Evolutionary conservation across 2,113 vertebrate genomes (phyloP), one percentile per base, ranked within the genome.

Genomic region (Oryzias curvinotus): DNA sequence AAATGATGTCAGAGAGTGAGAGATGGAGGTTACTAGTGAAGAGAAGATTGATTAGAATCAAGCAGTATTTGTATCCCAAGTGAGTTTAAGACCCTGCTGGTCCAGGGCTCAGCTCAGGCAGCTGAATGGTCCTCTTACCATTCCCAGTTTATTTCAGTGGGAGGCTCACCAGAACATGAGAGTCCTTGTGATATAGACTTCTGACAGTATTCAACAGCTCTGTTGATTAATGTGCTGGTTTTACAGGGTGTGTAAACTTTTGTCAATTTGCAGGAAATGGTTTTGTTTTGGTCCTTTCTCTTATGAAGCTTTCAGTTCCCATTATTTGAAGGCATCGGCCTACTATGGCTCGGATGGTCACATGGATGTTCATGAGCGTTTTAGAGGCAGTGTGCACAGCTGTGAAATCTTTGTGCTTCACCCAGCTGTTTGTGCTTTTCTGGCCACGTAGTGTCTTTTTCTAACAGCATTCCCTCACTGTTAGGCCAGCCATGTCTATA

Each of bases 81-180:
- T 65, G 75, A 79, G 81, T 78, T 80, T 83, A 61, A 63, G 75
- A 75, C 80, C 89, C 86, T 82, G 89, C 89, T 85, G 89, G 89
- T 85, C 71, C 87, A 57, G 89, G 83, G 84, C 71, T 82, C 67
- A 73, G 82, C 76, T 86, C 75, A 83, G 78, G 87, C 85, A 89
- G 87, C 86, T 90, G 79, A 84, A 81, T 57, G 73, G 75, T 74
- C 68, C 64, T 72, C 62, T 28, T 59, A 80, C 68, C 82, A 73
- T 84, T 82, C 78, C 63, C 52, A 49, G 55, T 59, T 56, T 68
- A 65, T 59, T 75, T 55, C 53, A 76, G 54, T 57, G 58, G 72
- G 77, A 81, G 59, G 62, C 63, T 78, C 62, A 57, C 55, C 69
- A 76, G 62, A 70, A 65, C 48, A 67, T 47, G 47, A 59, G 69